A percentile compares a stretch with the other conserved stretches of the same genome.
Conservation (phyloP, 2,797 vertebrate species). For the Halcyon smyrnensis region DNA sequence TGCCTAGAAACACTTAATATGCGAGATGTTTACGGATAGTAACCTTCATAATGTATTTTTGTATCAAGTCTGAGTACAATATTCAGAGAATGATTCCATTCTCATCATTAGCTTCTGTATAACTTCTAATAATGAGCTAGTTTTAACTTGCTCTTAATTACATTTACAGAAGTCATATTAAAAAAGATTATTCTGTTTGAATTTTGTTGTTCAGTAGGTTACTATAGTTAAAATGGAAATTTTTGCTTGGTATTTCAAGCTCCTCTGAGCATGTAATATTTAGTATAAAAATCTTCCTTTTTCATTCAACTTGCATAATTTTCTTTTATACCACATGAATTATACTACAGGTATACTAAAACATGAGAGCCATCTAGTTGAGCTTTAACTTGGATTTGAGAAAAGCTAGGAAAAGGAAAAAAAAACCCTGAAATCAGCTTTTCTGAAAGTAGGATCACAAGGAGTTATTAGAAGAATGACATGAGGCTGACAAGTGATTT, state of each 20-base stretch:
- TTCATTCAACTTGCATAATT: not conserved
- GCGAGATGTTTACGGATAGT: not conserved
- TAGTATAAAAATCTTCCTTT: not conserved
- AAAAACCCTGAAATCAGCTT: not conserved
- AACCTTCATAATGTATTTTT: not conserved
- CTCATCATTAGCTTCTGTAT: not conserved
- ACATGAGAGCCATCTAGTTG: not conserved
- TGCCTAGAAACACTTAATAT: constrained; percentile 17
- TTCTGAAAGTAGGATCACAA: not conserved
- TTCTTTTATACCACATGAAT: not conserved
- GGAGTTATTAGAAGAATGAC: not conserved
- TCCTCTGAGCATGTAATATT: not conserved
- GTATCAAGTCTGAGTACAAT: constrained; percentile 19
- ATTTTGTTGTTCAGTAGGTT: not conserved
- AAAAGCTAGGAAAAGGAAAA: not conserved
- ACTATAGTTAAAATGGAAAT: not conserved
- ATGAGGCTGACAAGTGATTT: not conserved
- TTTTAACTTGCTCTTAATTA: constrained; percentile 58
- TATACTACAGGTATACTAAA: not conserved
- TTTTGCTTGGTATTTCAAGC: not conserved
- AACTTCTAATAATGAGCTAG: constrained; percentile 8
- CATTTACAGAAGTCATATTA: not conserved
- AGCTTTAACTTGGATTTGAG: not conserved
- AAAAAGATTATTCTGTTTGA: constrained; percentile 13
- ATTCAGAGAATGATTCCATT: constrained; percentile 16